A percentile compares a stretch with the other conserved stretches of the same genome.
phyloP scores from a whole-genome alignment of 2,113 vertebrate species.

The Saccopteryx leptura region DNA sequence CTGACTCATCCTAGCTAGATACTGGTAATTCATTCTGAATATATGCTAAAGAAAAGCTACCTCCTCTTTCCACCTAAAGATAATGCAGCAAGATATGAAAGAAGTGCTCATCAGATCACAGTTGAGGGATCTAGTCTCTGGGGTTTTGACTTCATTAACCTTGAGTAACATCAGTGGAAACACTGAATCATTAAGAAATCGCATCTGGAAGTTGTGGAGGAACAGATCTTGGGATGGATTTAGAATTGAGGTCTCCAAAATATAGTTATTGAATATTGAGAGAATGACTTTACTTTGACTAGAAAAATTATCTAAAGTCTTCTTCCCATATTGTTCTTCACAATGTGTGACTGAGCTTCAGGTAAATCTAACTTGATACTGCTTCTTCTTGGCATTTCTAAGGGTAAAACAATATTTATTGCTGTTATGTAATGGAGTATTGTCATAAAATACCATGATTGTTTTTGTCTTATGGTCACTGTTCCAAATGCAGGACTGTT shows the following conservation, averaged over 20 bases:
- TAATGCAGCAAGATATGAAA: not conserved
- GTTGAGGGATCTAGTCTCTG: not conserved
- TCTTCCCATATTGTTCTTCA: not conserved
- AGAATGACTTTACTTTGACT: conserved; percentile 18
- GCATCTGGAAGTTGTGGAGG: not conserved
- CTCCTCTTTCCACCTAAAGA: not conserved
- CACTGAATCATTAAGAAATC: conserved; percentile 49
- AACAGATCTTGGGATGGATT: not conserved
- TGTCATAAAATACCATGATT: not conserved
- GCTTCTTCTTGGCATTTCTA: not conserved
- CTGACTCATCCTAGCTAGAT: not conserved
- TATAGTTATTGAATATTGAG: not conserved
- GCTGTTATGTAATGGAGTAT: not conserved
- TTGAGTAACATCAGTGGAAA: conserved; percentile 10
- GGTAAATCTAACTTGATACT: not conserved
- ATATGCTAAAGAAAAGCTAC: not conserved
- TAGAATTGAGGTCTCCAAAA: not conserved
- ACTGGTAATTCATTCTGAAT: not conserved
- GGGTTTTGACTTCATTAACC: not conserved
- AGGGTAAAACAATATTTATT: not conserved
- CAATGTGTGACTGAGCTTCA: not conserved
- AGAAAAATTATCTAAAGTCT: not conserved
- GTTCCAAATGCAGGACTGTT: not conserved
- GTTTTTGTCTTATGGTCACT: not conserved
- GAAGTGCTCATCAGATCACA: conserved; percentile 45